Base-by-base conservation (phyloP, 2,888 invertebrate species). In the Parnassius orleans region DNA sequence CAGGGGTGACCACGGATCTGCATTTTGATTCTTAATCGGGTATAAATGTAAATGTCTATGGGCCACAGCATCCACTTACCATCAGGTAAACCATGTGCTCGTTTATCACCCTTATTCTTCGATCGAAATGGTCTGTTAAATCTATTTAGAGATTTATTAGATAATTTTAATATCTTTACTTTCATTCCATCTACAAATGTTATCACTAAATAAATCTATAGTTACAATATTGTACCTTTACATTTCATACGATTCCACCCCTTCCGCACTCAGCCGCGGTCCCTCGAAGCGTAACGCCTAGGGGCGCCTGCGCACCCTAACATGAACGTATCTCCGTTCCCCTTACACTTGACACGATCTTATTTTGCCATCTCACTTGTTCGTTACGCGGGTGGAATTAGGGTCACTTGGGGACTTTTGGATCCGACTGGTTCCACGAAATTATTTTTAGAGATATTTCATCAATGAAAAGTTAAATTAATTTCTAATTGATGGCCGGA, bases 231-330 rank as follows among this genome's bases (percentile, higher is more conserved):
- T 63, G 54, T 63, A 50, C 62, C 33, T 63, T 63, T 14, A 50
- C 24, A 57, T 56, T 60, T 63, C 59, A 63, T 63, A 52, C 47
- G 19, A 52, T 56, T 42, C 24, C 54, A 59, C 57, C 64, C 64
- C 57, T 60, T 61, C 47, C 43, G 15, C n/a, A 41, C 14, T 48
- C 52, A 52, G 60, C 12, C 58, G 47, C 47, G 63, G 53, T 63
- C 61, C 57, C 58, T 47, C 53, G 53, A 19, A 15, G 51, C 56
- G 51, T 46, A 50, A 44, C 47, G 61, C 50, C 50, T 24, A 53
- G 72, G 73, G 71, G 70, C 77, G 76, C 77, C 69, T 66, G 75
- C 77, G 77, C 77, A 74, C 75, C 77, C 75, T 63, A 72, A 62
- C 56, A 41, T 19, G 42, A 57, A 48, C 44, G 59, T 52, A 14